phyloP scores from a whole-genome alignment of 2,888 invertebrate species.

The Eupithecia tripunctaria region DNA sequence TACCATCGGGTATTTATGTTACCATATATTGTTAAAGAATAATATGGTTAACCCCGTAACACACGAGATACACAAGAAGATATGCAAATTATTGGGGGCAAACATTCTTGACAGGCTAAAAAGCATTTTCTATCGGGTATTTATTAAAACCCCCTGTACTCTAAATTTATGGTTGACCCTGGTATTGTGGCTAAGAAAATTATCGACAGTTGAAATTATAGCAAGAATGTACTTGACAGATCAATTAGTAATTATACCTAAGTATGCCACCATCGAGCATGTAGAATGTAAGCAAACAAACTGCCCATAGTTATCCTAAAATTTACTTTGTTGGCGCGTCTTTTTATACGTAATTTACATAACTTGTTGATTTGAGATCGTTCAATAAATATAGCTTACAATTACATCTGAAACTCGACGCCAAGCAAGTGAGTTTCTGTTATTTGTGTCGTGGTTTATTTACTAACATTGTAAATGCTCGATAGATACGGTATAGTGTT shows the following conservation, averaged over 20 bases:
- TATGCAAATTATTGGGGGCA: neutral
- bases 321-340: too few species aligned
- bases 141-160: neutral
- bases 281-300: too few species aligned
- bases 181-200: neutral
- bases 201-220: neutral
- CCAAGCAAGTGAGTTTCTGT: too few species aligned
- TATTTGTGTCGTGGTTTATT: too few species aligned
- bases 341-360: too few species aligned
- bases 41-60: neutral
- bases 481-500: too few species aligned
- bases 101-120: neutral
- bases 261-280: too few species aligned
- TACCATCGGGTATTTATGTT: neutral
- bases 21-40: neutral
- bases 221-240: neutral
- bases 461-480: too few species aligned
- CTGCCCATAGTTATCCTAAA: too few species aligned
- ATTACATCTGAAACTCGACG: too few species aligned
- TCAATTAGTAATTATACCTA: neutral
- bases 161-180: neutral
- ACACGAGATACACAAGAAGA: neutral
- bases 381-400: too few species aligned
- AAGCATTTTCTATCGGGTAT: neutral
- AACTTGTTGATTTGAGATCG: too few species aligned